phyloP scores from a whole-genome alignment of 2,113 vertebrate species.

The Eulemur macaco region DNA sequence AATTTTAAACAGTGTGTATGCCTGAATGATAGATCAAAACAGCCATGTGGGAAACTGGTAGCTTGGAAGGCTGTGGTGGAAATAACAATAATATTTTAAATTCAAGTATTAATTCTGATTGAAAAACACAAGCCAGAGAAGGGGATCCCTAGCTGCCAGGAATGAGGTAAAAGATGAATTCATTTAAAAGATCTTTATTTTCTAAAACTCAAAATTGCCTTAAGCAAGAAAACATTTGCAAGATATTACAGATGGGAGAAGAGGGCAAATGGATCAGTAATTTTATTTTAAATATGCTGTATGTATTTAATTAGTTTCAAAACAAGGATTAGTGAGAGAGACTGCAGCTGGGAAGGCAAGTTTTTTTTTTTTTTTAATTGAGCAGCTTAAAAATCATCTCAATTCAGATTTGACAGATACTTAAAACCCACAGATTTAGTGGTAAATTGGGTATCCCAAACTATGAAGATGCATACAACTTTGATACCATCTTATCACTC shows the following conservation, averaged over 20 bases:
- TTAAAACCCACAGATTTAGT: background rate
- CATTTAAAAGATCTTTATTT: slow-evolving; percentile 44
- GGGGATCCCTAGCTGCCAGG: slow-evolving; percentile 22
- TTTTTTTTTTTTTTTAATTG: background rate
- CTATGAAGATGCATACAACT: background rate
- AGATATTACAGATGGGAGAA: slow-evolving; percentile 31
- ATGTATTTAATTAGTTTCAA: slow-evolving; percentile 50
- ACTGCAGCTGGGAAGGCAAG: slow-evolving; percentile 17
- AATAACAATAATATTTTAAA: slow-evolving; percentile 63
- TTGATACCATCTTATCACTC: background rate
- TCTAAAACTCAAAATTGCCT: slow-evolving; percentile 58
- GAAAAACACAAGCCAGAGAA: slow-evolving; percentile 11
- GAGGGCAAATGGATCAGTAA: slow-evolving; percentile 45
- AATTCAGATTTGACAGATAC: background rate
- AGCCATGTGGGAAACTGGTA: background rate
- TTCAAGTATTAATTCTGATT: slow-evolving; percentile 63
- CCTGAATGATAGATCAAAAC: slow-evolving; percentile 66
- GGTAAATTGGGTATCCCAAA: background rate
- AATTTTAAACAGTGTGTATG: slow-evolving; percentile 59
- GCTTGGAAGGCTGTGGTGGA: background rate
- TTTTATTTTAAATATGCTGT: slow-evolving; percentile 68
- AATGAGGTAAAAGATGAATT: slow-evolving; percentile 39
- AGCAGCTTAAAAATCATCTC: slow-evolving; percentile 59
- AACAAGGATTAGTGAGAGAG: slow-evolving; percentile 51
- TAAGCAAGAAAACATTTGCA: slow-evolving; percentile 56